phyloP scores from a whole-genome alignment of 2,797 vertebrate genomes.

The Antennarius maculatus region DNA sequence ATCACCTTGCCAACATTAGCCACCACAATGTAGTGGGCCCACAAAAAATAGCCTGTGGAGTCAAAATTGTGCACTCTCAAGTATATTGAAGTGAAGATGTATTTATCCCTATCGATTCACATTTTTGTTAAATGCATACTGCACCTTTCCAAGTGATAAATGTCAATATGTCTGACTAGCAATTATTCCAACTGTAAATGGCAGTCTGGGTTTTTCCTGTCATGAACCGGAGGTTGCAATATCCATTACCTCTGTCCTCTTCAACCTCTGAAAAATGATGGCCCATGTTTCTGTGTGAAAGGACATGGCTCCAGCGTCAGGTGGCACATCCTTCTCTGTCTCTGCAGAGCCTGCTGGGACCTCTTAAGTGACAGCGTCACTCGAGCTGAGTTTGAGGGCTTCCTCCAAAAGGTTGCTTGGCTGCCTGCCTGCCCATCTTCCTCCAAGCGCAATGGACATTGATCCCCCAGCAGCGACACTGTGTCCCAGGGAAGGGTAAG shows the following conservation, averaged over 20 bases:
- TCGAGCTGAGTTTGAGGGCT: slow-evolving; percentile 72
- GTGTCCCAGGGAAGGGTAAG: slow-evolving; percentile 85
- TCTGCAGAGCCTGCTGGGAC: slow-evolving; percentile 70
- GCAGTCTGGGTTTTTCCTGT: slow-evolving; percentile 56
- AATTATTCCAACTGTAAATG: slow-evolving; percentile 49
- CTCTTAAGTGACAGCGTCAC: slow-evolving; percentile 78
- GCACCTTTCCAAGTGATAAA: slow-evolving; percentile 36
- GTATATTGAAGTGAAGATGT: not conserved
- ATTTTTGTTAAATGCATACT: slow-evolving; percentile 4
- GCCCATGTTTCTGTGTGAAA: slow-evolving; percentile 64
- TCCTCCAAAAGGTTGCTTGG: slow-evolving; percentile 71
- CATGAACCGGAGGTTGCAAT: slow-evolving; percentile 59
- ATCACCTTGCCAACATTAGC: too few species aligned
- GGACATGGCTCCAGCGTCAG: slow-evolving; percentile 73
- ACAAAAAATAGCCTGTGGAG: not conserved
- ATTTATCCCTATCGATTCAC: not conserved
- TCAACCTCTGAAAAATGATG: slow-evolving; percentile 69
- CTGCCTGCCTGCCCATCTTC: slow-evolving; percentile 71
- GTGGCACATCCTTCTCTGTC: slow-evolving; percentile 68
- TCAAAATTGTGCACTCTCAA: not conserved
- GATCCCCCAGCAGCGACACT: slow-evolving; percentile 87
- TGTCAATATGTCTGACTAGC: slow-evolving; percentile 53
- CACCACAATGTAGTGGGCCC: not conserved
- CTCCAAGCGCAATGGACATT: slow-evolving; percentile 83
- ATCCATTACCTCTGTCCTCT: slow-evolving; percentile 76